Evolutionary conservation across 2,888 invertebrate species (phyloP), one percentile per base, ranked within the genome.

Genomic region (Nineta flava): DNA sequence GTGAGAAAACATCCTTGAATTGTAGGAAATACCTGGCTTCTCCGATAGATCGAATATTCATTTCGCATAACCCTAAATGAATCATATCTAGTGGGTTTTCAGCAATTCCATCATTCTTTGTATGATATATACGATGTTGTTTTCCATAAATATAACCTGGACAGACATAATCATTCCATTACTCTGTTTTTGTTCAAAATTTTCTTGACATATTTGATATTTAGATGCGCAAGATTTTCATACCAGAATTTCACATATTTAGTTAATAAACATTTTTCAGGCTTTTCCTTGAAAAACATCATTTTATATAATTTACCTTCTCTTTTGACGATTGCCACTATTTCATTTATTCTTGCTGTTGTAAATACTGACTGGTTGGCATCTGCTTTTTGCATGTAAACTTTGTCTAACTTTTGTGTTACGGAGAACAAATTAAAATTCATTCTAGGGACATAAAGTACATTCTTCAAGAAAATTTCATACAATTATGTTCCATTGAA

Each of bases 31-130:
- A 59, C 41, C 58, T 59, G 1, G 58, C 57, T 54, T 56, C 59
- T 55, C 57, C 58, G 38, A 57, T 16, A 32, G 57, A 59, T 16
- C 13, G 47, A 26, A 55, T 48, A 32, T 58, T 54, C 52, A 60
- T 58, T 48, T 59, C 58, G 17, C 59, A 50, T 31, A 60, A 42
- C 48, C 60, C 59, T 16, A 59, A 58, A 51, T 60, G 59, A 49
- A 60, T 47, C n/a, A 55, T 9, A 45, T 61, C 58, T 16, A 58
- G 44, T 12, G n/a, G 52, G 40, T 40, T 50, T 48, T 52, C 40
- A 34, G 60, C 55, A 48, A 57, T 52, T 15, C 56, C 56, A 3
- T 26, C 13, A 50, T 59, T 59, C 50, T 12, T 53, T 2, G 57
- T 57, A 52, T 59, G 57, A 31, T 56, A 57, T 17, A 54, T 52